These are phyloP conservation scores for Phyllotreta striolata DNA, from an alignment of 2,888 invertebrate genomes.

Conservation along the genomic window DNA sequence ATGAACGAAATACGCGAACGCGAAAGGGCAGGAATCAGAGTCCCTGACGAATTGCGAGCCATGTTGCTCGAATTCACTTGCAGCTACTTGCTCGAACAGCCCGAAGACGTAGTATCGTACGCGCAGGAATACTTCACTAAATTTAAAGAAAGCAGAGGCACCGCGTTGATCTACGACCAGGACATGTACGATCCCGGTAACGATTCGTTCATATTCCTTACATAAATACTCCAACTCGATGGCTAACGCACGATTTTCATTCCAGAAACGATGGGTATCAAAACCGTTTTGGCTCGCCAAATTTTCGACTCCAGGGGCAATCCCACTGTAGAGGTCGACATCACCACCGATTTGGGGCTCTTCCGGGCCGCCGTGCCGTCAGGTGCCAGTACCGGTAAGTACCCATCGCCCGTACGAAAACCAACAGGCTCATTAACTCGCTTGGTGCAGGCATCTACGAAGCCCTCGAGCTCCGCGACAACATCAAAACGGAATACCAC, in stretches of 20 bases:
- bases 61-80: constrained; percentile 96
- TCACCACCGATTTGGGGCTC: constrained; percentile 80
- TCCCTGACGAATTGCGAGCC: constrained; percentile 94
- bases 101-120: constrained; percentile 89
- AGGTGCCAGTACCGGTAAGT: constrained; percentile 89
- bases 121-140: constrained; percentile 92
- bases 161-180: constrained; percentile 63
- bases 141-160: constrained; percentile 77
- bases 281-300: constrained; percentile 92
- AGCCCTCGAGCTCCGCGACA: constrained; percentile 95
- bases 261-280: constrained; percentile 78
- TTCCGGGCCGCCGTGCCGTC: constrained; percentile 97
- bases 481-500: constrained; percentile 87
- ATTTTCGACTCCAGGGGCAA: constrained; percentile 99
- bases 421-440: not conserved
- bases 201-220: not conserved
- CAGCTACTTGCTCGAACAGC: constrained; percentile 91
- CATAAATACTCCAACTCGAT: not conserved
- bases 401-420: not conserved
- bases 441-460: constrained; percentile 81
- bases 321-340: constrained; percentile 96
- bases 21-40: constrained; percentile 62
- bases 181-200: not conserved
- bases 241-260: not conserved
- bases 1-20: constrained; percentile 7